These are phyloP conservation scores for Cervus canadensis DNA, from an alignment of 2,113 vertebrate species.

Conservation along the genomic window DNA sequence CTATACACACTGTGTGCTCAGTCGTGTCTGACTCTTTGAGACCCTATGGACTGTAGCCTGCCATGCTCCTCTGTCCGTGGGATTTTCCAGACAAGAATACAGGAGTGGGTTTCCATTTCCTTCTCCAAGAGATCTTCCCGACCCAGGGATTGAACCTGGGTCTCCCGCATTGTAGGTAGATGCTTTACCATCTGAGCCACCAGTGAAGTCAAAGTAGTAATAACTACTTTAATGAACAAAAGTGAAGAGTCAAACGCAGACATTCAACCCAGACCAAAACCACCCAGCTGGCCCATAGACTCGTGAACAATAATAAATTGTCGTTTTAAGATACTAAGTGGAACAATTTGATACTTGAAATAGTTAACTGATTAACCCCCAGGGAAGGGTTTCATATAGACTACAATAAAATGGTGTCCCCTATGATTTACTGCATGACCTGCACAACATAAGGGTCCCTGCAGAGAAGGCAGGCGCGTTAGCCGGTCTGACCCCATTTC, in stretches of 20 bases:
- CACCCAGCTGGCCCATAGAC: not conserved
- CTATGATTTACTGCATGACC: fast-evolving
- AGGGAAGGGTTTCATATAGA: not conserved
- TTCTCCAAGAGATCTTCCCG: not conserved
- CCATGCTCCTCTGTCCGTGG: not conserved
- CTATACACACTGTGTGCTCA: not conserved
- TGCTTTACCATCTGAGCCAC: not conserved
- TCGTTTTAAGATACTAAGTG: not conserved
- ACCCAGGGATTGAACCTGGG: not conserved
- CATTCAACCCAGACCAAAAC: not conserved
- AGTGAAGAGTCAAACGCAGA: not conserved
- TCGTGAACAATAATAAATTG: fast-evolving
- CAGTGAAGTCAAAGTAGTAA: not conserved
- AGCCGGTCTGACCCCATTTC: not conserved
- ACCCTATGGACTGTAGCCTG: not conserved
- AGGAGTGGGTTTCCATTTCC: not conserved
- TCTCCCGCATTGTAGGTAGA: not conserved
- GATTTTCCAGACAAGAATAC: not conserved
- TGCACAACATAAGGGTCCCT: fast-evolving
- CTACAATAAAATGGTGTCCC: not conserved
- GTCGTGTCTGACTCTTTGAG: not conserved
- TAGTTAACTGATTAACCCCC: not conserved
- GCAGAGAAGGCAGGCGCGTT: not conserved
- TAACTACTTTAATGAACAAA: not conserved
- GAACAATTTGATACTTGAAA: not conserved